A percentile compares a stretch with the other conserved stretches of the same genome.
Evolutionary conservation across 2,888 invertebrate species (phyloP).

Genomic region (Agriotes lineatus): DNA sequence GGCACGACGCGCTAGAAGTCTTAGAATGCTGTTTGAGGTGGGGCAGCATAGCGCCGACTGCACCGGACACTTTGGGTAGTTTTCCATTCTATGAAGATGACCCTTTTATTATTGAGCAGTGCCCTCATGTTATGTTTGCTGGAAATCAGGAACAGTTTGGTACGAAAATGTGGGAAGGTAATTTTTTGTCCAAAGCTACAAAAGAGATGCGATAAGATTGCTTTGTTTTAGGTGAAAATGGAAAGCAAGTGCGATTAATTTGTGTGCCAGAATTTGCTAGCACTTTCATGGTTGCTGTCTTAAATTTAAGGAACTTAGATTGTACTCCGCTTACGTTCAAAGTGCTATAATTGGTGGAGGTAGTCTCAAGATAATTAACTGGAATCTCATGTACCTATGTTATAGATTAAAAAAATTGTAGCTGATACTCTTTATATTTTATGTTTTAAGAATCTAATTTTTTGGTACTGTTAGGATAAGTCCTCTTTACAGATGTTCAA

Average conservation of each 20-base stretch:
- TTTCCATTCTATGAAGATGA: constrained; percentile 88
- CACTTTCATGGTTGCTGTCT: constrained; percentile 79
- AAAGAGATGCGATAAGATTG: too few species aligned
- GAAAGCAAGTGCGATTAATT: constrained; percentile 79
- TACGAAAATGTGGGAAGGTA: constrained; percentile 76
- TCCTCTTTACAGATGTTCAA: too few species aligned
- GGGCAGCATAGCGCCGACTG: constrained; percentile 93
- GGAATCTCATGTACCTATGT: too few species aligned
- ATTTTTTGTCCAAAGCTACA: too few species aligned
- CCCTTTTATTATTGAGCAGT: constrained; percentile 87
- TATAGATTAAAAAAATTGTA: too few species aligned
- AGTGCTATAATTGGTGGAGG: neutral
- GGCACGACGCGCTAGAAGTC: constrained; percentile 78
- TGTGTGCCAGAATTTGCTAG: constrained; percentile 85
- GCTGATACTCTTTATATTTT: too few species aligned
- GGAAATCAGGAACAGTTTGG: constrained; percentile 84
- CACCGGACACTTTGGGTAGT: constrained; percentile 91
- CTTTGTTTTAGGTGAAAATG: constrained; percentile 72
- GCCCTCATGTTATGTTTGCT: constrained; percentile 89
- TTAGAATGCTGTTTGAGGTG: constrained; percentile 85
- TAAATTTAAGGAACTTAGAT: constrained; percentile 83
- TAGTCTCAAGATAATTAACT: too few species aligned
- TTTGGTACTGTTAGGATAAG: too few species aligned
- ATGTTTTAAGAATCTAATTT: too few species aligned
- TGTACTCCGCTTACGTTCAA: constrained; percentile 67